Evolutionary conservation across 1,140 invertebrate genomes (phyloP), one percentile per base, ranked within the genome.

Genomic region (Neomicropteryx cornuta): DNA sequence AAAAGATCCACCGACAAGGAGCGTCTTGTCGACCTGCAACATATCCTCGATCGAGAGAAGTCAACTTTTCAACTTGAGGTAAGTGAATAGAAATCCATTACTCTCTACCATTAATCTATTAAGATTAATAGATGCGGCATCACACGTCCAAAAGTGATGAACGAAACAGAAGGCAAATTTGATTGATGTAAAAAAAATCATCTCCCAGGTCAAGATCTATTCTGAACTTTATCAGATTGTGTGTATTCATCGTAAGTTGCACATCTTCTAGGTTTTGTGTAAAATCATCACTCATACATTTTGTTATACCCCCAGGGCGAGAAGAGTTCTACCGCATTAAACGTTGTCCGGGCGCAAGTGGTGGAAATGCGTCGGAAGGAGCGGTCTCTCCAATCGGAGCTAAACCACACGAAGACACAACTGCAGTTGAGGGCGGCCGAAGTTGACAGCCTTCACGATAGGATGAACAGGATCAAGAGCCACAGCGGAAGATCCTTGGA

Each of bases 41-140:
- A 60, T 3, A 49, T 51, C 42, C 50, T 59, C 5, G 54, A 71
- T 46, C 38, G 66, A 52, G 45, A 70, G 55, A 48, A 67, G 46
- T 46, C 57, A 48, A 45, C 62, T 3, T 58, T 57, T 18, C 73
- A 72, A 36, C 68, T 71, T 4, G 73, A 78, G 44, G 46, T 74
- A 0, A 66, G 72, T 13, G 70, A 66, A 34, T 55, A 79, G 0
- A 60, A 62, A 41, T 39, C 21, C 8, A 13, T 27, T 27, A 8
- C 8, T 13, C 13, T 8, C 13, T 13, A 27, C 13, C 23, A 8
- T 27, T 27, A 13, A 8, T 13, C 8, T 27, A 13, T 27, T 8
- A 27, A 27, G 8, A 8, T 13, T 27, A 27, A 27, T 8, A 13
- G 23, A 27, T 27, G 23, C 8, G 13, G 13, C 13, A 27, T 8